Evolutionary conservation across 1,140 invertebrate genomes (phyloP).

Genomic region (Drosophila pectinifera): DNA sequence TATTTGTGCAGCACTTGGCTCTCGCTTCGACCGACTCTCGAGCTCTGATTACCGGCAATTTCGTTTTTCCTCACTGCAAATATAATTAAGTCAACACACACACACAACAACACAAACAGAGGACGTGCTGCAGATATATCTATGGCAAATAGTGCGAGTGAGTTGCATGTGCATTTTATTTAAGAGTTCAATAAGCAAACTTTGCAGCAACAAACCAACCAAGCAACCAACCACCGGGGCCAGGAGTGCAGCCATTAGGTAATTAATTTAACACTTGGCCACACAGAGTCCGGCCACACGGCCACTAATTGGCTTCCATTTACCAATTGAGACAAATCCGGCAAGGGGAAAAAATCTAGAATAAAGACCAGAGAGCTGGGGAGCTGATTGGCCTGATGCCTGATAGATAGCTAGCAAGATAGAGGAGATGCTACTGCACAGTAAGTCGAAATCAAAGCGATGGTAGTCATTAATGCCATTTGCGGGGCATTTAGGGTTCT

Average conservation of each 20-base stretch:
- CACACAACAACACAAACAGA: constrained; percentile 26
- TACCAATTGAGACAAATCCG: constrained; percentile 57
- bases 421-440: neutral
- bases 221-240: constrained; percentile 1
- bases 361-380: constrained; percentile 19
- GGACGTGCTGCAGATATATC: constrained; percentile 34
- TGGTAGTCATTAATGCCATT: constrained; percentile 73
- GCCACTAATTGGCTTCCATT: constrained; percentile 78
- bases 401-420: constrained; percentile 5
- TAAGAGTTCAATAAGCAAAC: constrained; percentile 75
- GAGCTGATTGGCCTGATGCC: neutral
- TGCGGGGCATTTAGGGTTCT: constrained; percentile 60
- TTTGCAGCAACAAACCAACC: constrained; percentile 10
- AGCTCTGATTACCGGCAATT: constrained; percentile 74
- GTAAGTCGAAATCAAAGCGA: constrained; percentile 42
- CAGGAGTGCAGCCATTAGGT: constrained; percentile 69
- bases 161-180: constrained; percentile 66
- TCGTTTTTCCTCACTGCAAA: constrained; percentile 68
- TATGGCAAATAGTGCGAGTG: constrained; percentile 41
- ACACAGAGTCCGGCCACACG: constrained; percentile 32
- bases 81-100: constrained; percentile 72
- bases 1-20: constrained; percentile 74
- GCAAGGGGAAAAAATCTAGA: constrained; percentile 9
- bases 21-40: constrained; percentile 38
- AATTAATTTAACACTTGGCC: constrained; percentile 80